Evolutionary conservation across 2,888 invertebrate species (phyloP), one percentile per base, ranked within the genome.

Genomic region (Bellardia bayeri): DNA sequence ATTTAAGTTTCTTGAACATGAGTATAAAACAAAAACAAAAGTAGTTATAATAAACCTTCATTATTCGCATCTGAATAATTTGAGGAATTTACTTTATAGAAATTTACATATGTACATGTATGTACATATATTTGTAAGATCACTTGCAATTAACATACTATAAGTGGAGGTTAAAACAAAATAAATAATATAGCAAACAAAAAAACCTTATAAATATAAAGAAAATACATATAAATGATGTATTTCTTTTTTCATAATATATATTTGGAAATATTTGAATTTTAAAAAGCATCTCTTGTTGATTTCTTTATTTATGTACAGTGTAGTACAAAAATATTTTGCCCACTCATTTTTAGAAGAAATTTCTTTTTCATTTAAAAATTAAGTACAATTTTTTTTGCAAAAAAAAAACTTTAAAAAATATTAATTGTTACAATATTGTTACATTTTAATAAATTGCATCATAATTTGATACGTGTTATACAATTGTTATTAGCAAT

Each of bases 241-340:
- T 37, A 42, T 40, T 63, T 16, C 51, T 37, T 40, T 63, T 16
- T 64, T 37, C 74, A 74, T 16, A 56, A 51, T n/a, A 71, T 51
- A 61, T 37, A 49, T 58, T 58, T 79, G 14, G n/a, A 75, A 61
- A 75, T 45, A n/a, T 45, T 69, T 40, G 23, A 71, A 49, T 16
- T 33, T 61, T 16, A 8, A 23, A 79, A 63, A 61, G 14, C 45
- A 51, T 30, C 8, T 81, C 16, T 37, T 72, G n/a, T 82, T 61
- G 23, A 40, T 69, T 69, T 5, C 37, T 40, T 37, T 71, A 71
- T 69, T 63, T n/a, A 11, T 40, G 2, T 8, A 23, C 23, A 23
- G 23, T 23, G 23, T 23, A 23, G 23, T 1, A 23, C 23, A 23
- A 23, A 23, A 23, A 23, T 23, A 1, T 1, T 23, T 23, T 23